Evolutionary conservation across 2,888 invertebrate genomes (phyloP).

Genomic region (Mesoligia furuncula): DNA sequence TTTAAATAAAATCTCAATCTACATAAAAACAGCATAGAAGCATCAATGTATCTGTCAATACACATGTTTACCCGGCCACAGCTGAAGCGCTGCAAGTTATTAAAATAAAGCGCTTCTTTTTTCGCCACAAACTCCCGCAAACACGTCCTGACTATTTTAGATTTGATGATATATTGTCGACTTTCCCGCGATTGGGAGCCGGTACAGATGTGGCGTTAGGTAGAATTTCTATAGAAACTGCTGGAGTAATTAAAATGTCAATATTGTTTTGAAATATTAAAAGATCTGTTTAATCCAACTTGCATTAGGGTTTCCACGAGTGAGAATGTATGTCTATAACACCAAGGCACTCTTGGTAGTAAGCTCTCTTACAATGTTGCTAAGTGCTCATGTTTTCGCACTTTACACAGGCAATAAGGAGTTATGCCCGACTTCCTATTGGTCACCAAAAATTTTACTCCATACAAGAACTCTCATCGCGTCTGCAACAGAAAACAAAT

Average conservation of each 20-base stretch:
- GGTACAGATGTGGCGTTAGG: conserved; percentile 59
- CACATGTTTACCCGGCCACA: conserved; percentile 48
- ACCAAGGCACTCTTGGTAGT: background rate
- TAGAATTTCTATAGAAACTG: conserved; percentile 9
- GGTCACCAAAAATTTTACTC: background rate
- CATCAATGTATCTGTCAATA: conserved; percentile 58
- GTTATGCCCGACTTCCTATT: background rate
- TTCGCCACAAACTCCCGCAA: conserved; percentile 85
- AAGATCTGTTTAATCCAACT: background rate
- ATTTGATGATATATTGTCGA: conserved; percentile 84
- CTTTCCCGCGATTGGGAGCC: conserved; percentile 70
- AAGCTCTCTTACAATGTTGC: background rate
- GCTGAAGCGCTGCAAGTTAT: conserved; percentile 70
- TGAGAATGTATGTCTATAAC: background rate
- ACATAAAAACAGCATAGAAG: conserved; percentile 10
- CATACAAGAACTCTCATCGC: background rate
- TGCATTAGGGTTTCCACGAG: no score
- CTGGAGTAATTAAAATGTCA: conserved; percentile 36
- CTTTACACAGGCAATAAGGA: background rate
- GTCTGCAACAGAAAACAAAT: background rate
- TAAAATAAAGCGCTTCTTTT: conserved; percentile 81
- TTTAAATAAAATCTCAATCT: conserved; percentile 13
- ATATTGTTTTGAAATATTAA: conserved; percentile 11
- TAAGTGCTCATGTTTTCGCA: background rate
- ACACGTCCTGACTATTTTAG: conserved; percentile 83